A percentile compares a stretch with the other conserved stretches of the same genome.
Conservation (phyloP, 1,140 invertebrate genomes). For the Lamellibrachia luymesi region DNA sequence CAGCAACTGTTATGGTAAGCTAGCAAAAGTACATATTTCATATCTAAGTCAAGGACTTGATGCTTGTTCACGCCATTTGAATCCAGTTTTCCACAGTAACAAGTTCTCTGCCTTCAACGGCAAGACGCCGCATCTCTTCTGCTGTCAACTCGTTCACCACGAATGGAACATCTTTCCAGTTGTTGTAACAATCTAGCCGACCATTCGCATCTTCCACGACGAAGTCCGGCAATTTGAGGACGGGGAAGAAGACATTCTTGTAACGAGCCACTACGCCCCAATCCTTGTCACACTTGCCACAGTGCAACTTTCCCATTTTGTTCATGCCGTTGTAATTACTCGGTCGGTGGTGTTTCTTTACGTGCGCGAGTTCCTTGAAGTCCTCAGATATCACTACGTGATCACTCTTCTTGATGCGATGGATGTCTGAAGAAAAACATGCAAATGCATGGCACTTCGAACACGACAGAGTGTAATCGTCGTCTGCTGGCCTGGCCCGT, state of each 20-base stretch:
- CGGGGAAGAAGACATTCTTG: constrained; percentile 31
- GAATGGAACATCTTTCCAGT: constrained; percentile 29
- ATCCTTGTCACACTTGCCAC: constrained; percentile 36
- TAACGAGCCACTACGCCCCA: constrained; percentile 37
- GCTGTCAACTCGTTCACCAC: constrained; percentile 14
- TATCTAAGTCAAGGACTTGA: too few species aligned
- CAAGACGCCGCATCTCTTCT: constrained; percentile 9
- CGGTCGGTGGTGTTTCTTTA: constrained; percentile 24
- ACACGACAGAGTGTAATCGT: constrained; percentile 34
- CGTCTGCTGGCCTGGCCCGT: neutral
- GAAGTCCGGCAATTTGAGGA: constrained; percentile 39
- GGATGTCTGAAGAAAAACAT: constrained; percentile 37
- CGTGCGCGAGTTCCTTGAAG: constrained; percentile 26
- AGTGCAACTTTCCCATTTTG: constrained; percentile 36
- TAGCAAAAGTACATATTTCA: too few species aligned
- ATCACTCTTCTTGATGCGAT: constrained; percentile 34
- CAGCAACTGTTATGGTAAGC: too few species aligned
- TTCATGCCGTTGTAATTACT: constrained; percentile 22
- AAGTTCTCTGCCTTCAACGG: neutral
- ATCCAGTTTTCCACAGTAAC: neutral
- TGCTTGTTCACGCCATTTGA: too few species aligned
- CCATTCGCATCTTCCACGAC: constrained; percentile 30
- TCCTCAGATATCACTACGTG: constrained; percentile 34
- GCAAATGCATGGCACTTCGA: constrained; percentile 37
- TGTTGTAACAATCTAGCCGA: constrained; percentile 23